Base-by-base conservation (phyloP, 2,797 vertebrate genomes). In the Dryobates pubescens region DNA sequence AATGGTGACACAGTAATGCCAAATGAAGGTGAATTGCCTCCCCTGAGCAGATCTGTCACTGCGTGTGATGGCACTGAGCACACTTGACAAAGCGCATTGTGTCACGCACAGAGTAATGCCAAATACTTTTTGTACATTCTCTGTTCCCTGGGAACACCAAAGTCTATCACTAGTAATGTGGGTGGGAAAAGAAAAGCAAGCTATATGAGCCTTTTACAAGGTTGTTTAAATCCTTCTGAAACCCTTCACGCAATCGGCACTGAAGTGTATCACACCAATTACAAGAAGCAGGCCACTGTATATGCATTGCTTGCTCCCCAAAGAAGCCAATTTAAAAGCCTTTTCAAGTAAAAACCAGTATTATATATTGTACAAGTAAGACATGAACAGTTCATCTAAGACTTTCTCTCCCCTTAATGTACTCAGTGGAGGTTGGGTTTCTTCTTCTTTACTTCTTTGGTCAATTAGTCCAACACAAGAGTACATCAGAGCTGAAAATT, bases 151-250 rank as follows among this genome's bases (percentile, higher is more conserved):
- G 85, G 93, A 92, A 89, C 76, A 47, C 76, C 54, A 3, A 89
- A 90, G 76, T 70, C 93, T 93, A 90, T 30, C 38, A 41, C 92
- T 64, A 29, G 53, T 92, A 78, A 63, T 36, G 89, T 81, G 70
- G 63, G 79, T 86, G 63, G 90, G 65, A 67, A 78, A 75, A 78
- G 56, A 61, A 87, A 87, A 90, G 63, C 73, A 89, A 94, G 89
- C 36, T 1, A 61, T 41, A 82, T 0, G 38, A 92, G 70, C 61
- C 43, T 89, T 85, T 94, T 90, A 68, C 70, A 82, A 89, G 76
- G 76, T 79, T 88, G 70, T n/a, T 94, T 88, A 84, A 95, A 95
- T 83, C 54, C 68, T 82, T 51, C 58, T 30, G 58, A 91, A 91
- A 77, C 57, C 86, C 70, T 83, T 70, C 41, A 38, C 5, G 27